Conservation (phyloP, 2,888 invertebrate genomes). For the Cordylochernes scorpioides region DNA sequence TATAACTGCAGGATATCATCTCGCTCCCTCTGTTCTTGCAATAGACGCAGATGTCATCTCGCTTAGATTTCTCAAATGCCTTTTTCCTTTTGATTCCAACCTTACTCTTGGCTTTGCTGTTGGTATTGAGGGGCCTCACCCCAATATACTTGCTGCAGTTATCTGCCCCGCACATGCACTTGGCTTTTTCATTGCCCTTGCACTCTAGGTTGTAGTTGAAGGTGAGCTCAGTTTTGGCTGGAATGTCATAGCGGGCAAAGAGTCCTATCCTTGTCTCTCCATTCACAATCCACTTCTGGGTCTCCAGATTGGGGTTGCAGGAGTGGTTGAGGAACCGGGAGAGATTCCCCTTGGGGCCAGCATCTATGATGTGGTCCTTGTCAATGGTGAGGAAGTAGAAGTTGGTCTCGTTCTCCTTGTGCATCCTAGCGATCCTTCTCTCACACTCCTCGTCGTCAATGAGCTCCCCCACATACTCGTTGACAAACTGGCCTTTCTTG, state of each 20-base stretch:
- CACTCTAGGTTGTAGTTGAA: slow-evolving; percentile 80
- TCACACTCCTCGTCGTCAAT: slow-evolving; percentile 70
- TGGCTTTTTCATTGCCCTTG: slow-evolving; percentile 45
- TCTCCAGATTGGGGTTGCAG: slow-evolving; percentile 78
- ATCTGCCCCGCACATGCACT: slow-evolving; percentile 56
- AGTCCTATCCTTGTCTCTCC: slow-evolving; percentile 68
- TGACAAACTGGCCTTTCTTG: slow-evolving; percentile 52
- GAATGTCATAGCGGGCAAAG: slow-evolving; percentile 54
- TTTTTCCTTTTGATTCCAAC: too few species aligned
- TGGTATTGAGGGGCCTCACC: too few species aligned
- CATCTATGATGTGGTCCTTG: slow-evolving; percentile 68
- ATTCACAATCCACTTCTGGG: slow-evolving; percentile 85
- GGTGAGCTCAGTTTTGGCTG: slow-evolving; percentile 53
- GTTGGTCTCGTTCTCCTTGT: slow-evolving; percentile 58
- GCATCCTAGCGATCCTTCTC: slow-evolving; percentile 45
- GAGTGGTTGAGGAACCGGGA: slow-evolving; percentile 70
- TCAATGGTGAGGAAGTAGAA: slow-evolving; percentile 82
- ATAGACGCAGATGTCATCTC: too few species aligned
- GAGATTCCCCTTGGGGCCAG: slow-evolving; percentile 72
- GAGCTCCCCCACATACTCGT: slow-evolving; percentile 85
- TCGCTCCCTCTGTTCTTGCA: too few species aligned
- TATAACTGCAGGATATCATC: too few species aligned
- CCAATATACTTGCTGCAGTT: slow-evolving; percentile 78
- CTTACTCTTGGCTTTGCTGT: too few species aligned
- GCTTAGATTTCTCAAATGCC: too few species aligned